Conservation (phyloP, 1,140 invertebrate species). For the Caenorhabditis latens region DNA sequence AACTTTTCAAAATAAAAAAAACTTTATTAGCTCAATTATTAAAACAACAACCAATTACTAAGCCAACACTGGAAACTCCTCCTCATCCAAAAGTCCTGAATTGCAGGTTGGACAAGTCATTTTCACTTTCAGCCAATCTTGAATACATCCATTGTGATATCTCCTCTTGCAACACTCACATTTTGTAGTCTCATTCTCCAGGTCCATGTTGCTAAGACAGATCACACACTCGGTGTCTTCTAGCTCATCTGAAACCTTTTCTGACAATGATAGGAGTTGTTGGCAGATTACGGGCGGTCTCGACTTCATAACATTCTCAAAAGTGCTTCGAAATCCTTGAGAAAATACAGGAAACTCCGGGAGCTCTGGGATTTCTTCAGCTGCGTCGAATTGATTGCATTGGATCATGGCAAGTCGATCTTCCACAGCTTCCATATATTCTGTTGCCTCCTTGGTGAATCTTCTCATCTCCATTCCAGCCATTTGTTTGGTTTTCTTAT, state of each 20-base stretch:
- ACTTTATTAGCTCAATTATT: too few relatives aligned
- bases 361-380: not conserved
- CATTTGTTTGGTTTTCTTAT: not conserved
- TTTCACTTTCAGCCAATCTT: not conserved
- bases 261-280: not conserved
- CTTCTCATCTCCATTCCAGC: not conserved
- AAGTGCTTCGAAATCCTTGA: not conserved
- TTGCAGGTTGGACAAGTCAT: not conserved
- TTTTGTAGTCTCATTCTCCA: not conserved
- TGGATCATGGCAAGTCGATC: not conserved
- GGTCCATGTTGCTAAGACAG: not conserved
- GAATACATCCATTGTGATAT: not conserved
- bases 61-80: not conserved
- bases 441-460: not conserved
- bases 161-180: not conserved
- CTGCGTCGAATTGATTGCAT: too few relatives aligned
- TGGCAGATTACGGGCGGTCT: not conserved
- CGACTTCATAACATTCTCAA: not conserved
- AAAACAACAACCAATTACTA: not conserved
- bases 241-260: not conserved
- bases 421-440: not conserved
- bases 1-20: too few relatives aligned
- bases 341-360: not conserved
- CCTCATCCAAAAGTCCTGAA: not conserved
- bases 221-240: not conserved